phyloP scores from a whole-genome alignment of 23 tunicate genomes.

The Clavelina lepadiformis region DNA sequence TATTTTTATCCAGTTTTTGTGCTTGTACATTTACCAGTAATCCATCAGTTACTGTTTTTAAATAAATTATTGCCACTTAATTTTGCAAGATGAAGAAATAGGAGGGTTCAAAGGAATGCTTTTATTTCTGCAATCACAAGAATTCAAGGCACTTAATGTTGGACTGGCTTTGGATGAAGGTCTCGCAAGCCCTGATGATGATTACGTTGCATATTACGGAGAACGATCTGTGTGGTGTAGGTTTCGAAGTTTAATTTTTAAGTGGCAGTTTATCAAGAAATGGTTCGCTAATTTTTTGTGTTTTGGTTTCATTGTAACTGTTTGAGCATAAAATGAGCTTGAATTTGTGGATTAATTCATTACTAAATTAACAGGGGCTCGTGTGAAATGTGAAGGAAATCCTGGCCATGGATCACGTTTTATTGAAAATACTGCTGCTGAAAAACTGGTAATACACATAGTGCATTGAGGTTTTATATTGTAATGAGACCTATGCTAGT shows the following conservation, averaged over 20 bases:
- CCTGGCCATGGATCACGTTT: slow-evolving; percentile 98
- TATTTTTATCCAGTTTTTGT: background rate
- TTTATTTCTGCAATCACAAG: slow-evolving; percentile 54
- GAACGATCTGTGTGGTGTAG: slow-evolving; percentile 87
- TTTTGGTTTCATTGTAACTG: background rate
- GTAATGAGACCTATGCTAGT: too few relatives aligned
- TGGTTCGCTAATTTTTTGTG: background rate
- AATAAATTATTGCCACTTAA: background rate
- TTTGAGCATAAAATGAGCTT: background rate
- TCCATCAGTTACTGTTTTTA: too few relatives aligned
- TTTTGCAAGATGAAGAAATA: slow-evolving; percentile 83
- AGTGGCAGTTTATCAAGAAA: background rate
- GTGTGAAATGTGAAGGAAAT: slow-evolving; percentile 70
- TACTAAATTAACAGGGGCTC: slow-evolving; percentile 77
- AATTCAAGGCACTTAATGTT: slow-evolving; percentile 56
- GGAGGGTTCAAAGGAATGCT: slow-evolving; percentile 85
- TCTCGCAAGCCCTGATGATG: slow-evolving; percentile 78
- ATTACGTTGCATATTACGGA: slow-evolving; percentile 79
- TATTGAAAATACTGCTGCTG: slow-evolving; percentile 78
- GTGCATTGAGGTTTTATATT: too few relatives aligned
- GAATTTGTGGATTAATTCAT: too few relatives aligned
- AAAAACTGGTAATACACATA: slow-evolving; percentile 80
- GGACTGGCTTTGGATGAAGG: slow-evolving; percentile 97
- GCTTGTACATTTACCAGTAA: too few relatives aligned
- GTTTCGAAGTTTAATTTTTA: background rate